phyloP scores from a whole-genome alignment of 1,140 invertebrate species.

The Aradophagus sp. region DNA sequence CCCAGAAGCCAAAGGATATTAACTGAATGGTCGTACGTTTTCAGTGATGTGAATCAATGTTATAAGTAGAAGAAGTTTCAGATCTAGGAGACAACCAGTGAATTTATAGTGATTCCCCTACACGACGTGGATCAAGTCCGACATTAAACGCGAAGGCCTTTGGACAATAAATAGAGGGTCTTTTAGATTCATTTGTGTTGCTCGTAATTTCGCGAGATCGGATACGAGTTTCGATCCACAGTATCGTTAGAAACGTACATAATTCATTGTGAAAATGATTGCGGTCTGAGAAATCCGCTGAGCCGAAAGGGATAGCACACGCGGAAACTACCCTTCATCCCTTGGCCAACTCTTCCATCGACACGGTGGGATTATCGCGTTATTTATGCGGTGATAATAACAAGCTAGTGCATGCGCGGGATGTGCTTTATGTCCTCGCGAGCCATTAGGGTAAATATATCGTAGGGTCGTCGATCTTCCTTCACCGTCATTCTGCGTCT shows the following conservation, averaged over 20 bases:
- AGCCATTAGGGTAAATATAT: slow-evolving; percentile 75
- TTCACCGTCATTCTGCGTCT: slow-evolving; percentile 15
- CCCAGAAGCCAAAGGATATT: no score
- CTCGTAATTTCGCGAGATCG: no score
- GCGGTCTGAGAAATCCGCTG: slow-evolving; percentile 32
- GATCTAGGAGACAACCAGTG: no score
- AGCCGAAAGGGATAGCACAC: slow-evolving; percentile 40
- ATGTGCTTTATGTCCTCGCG: slow-evolving; percentile 74
- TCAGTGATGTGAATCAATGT: no score
- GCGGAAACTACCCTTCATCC: slow-evolving; percentile 44
- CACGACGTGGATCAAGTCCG: no score
- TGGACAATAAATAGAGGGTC: no score
- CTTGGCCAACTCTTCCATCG: slow-evolving; percentile 64
- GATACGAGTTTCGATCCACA: no score
- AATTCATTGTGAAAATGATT: slow-evolving; percentile 30
- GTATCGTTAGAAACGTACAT: slow-evolving; percentile 10
- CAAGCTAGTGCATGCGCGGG: slow-evolving; percentile 73
- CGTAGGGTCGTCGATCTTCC: slow-evolving; percentile 54
- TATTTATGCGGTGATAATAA: slow-evolving; percentile 76
- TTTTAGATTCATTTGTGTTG: no score
- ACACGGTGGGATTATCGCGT: slow-evolving; percentile 72
- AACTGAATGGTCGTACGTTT: no score
- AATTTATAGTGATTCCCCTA: no score
- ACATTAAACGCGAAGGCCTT: no score
- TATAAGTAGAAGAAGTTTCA: no score